Conservation (phyloP, 2,113 vertebrate species). For the Potamarius usumacintae region DNA sequence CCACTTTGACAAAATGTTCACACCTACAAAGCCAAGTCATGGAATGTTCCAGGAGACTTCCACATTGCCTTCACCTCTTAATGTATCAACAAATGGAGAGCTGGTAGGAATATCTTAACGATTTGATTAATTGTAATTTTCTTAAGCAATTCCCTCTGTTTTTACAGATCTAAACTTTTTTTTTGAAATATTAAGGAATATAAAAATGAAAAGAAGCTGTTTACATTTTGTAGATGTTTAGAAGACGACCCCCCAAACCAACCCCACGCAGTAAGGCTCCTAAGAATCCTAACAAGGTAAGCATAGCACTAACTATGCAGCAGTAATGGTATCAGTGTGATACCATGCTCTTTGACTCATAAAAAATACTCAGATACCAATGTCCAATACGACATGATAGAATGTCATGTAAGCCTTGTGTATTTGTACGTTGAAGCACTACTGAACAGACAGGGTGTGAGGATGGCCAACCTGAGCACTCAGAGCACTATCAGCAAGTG, state of each 20-base stretch:
- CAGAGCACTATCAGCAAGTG: not conserved
- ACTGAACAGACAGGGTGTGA: not conserved
- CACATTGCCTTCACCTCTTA: not conserved
- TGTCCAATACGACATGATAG: not conserved
- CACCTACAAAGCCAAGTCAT: not conserved
- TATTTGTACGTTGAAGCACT: not conserved
- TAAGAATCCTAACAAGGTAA: conserved; percentile 18
- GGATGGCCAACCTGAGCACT: not conserved
- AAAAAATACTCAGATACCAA: not conserved
- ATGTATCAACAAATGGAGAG: not conserved
- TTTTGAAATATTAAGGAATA: not conserved
- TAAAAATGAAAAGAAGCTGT: not conserved
- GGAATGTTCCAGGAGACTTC: not conserved
- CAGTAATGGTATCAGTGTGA: not conserved
- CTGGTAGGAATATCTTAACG: conserved; percentile 26
- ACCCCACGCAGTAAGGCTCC: not conserved
- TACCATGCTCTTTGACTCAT: not conserved
- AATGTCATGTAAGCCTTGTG: not conserved
- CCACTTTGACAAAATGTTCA: not conserved
- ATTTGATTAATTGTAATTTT: not conserved
- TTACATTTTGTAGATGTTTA: conserved; percentile 23
- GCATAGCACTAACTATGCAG: not conserved
- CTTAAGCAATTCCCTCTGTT: not conserved
- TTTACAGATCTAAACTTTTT: not conserved
- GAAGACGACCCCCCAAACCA: conserved; percentile 28